Evolutionary conservation across 2,113 vertebrate species (phyloP).

Genomic region (Podilymbus podiceps): DNA sequence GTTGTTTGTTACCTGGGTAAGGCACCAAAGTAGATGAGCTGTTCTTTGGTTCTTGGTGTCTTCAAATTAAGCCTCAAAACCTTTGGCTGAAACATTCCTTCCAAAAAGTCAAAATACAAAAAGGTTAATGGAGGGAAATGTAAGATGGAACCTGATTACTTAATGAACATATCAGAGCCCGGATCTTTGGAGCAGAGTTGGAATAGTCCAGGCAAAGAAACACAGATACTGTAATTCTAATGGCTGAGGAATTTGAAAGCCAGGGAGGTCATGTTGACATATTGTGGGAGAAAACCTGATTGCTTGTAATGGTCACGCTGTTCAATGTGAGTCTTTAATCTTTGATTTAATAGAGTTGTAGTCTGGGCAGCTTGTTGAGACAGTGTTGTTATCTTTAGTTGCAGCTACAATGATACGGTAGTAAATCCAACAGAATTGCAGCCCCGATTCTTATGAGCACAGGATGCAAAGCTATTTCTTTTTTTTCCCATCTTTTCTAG

Average conservation of each 20-base stretch:
- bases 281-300: neutral
- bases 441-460: neutral
- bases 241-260: neutral
- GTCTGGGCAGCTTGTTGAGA: neutral
- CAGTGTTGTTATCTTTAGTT: neutral
- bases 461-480: neutral
- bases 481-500: neutral
- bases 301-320: neutral
- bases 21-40: neutral
- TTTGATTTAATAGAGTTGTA: neutral
- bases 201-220: neutral
- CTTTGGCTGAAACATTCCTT: neutral
- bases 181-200: neutral
- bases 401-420: neutral
- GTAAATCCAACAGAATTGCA: neutral
- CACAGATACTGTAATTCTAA: neutral
- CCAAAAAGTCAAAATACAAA: neutral
- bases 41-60: neutral
- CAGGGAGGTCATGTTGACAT: neutral
- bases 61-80: neutral
- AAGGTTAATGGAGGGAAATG: neutral
- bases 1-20: neutral
- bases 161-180: neutral
- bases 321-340: neutral
- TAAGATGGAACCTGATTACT: neutral